A percentile compares a stretch with the other conserved stretches of the same genome.
Evolutionary conservation across 2,888 invertebrate genomes (phyloP).

Genomic region (Microplitis deprimator): DNA sequence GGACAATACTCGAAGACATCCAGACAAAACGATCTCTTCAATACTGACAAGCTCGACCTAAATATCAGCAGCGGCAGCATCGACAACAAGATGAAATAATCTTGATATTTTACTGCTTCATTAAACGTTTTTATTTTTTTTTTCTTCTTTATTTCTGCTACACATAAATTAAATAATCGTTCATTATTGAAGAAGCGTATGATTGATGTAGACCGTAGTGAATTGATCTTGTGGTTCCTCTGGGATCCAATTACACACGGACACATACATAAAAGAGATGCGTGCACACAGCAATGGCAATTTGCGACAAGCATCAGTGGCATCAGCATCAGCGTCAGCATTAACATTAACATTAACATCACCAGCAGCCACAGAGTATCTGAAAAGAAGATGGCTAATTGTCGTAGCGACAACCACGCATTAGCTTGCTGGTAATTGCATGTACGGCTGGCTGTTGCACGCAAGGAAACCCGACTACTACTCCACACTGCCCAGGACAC

Average conservation of each 20-base stretch:
- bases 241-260: conserved; percentile 47
- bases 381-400: conserved; percentile 54
- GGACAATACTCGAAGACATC: conserved; percentile 96
- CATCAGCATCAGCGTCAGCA: neutral
- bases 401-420: conserved; percentile 55
- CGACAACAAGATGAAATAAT: neutral
- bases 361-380: neutral
- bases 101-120: neutral
- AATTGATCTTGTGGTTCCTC: conserved; percentile 20
- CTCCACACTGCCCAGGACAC: conserved; percentile 39
- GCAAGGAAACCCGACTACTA: conserved; percentile 33
- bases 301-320: conserved; percentile 46
- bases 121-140: conserved; percentile 19
- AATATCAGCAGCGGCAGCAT: neutral
- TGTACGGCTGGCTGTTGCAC: conserved; percentile 53
- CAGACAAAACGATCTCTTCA: conserved; percentile 98
- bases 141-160: neutral
- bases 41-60: conserved; percentile 76
- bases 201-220: conserved; percentile 23
- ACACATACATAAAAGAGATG: neutral
- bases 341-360: too few species aligned
- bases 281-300: conserved; percentile 43
- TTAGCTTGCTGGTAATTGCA: conserved; percentile 57
- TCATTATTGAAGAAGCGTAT: conserved; percentile 2
- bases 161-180: conserved; percentile 21